A percentile compares a stretch with the other conserved stretches of the same genome.
These are phyloP conservation scores for Barypeithes pellucidus DNA, from an alignment of 2,888 invertebrate genomes.

Conservation along the genomic window DNA sequence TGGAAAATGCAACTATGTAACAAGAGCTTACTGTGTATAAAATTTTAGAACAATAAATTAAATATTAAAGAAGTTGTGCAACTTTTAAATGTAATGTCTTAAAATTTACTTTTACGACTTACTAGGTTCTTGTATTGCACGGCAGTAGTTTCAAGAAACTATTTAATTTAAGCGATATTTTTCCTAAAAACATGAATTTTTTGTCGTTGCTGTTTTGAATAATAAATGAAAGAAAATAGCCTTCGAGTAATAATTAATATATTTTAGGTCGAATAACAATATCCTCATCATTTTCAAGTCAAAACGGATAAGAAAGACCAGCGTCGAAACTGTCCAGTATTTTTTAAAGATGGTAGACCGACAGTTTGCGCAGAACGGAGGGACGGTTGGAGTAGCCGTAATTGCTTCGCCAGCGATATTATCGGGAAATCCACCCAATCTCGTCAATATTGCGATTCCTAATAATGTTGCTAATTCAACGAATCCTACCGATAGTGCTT, in stretches of 20 bases:
- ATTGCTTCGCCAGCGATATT: constrained; percentile 24
- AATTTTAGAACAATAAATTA: no score
- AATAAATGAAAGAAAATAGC: background rate
- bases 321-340: constrained; percentile 23
- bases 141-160: no score
- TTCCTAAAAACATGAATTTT: no score
- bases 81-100: no score
- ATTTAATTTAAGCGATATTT: no score
- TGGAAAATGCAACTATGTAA: no score
- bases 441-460: no score
- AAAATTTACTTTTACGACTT: no score
- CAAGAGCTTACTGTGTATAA: no score
- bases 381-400: constrained; percentile 20
- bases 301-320: background rate
- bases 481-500: background rate
- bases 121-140: no score
- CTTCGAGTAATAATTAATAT: background rate
- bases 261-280: background rate
- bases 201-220: background rate
- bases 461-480: no score
- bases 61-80: no score
- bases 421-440: background rate
- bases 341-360: constrained; percentile 41
- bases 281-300: background rate
- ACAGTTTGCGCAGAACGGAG: constrained; percentile 37